phyloP scores from a whole-genome alignment of 2,888 invertebrate genomes.

The Dicyrtoma fusca region DNA sequence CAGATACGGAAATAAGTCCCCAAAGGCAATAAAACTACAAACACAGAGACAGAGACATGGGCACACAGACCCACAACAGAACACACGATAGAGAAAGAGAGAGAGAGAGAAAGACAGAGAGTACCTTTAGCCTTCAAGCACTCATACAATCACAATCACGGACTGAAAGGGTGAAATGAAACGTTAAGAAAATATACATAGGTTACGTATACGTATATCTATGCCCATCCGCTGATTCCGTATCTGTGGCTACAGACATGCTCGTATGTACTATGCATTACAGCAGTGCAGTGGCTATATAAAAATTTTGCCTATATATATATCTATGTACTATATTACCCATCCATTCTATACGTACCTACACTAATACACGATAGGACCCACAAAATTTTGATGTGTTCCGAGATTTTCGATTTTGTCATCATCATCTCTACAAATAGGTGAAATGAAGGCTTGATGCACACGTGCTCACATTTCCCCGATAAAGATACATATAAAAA shows the following conservation, averaged over 20 bases:
- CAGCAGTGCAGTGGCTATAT: too few species aligned
- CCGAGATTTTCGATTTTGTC: slow-evolving; percentile 47
- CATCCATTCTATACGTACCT: too few species aligned
- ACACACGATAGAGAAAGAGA: too few species aligned
- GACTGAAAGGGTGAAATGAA: slow-evolving; percentile 18
- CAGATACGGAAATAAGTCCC: slow-evolving; percentile 34
- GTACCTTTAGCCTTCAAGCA: neutral
- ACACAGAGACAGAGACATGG: neutral
- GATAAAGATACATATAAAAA: neutral
- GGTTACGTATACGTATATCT: too few species aligned
- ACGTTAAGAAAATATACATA: neutral
- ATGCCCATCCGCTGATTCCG: too few species aligned
- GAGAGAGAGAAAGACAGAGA: neutral
- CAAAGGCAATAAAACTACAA: slow-evolving; percentile 32
- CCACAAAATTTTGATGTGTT: slow-evolving; percentile 16
- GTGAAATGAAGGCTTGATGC: slow-evolving; percentile 21
- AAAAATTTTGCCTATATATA: too few species aligned
- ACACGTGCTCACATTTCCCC: slow-evolving; percentile 20
- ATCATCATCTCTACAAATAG: slow-evolving; percentile 37
- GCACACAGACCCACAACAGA: too few species aligned
- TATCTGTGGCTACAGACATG: too few species aligned
- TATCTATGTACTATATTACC: too few species aligned
- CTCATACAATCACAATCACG: too few species aligned
- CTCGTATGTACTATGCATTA: too few species aligned
- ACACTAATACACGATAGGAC: too few species aligned